phyloP scores from a whole-genome alignment of 2,797 vertebrate species.

The Hippoglossus hippoglossus region DNA sequence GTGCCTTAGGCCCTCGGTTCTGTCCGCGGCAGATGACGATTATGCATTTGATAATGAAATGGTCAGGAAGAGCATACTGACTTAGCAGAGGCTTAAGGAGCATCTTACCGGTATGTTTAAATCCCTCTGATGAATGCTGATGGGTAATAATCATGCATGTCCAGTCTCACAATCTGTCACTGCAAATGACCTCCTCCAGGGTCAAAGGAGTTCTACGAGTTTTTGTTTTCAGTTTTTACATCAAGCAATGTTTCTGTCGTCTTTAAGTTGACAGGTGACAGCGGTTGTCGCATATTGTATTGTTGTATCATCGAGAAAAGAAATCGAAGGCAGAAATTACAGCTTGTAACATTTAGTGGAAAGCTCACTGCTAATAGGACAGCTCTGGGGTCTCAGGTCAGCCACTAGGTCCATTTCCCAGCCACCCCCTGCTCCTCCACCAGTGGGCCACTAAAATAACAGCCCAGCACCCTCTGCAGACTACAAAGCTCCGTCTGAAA shows the following conservation, averaged over 20 bases:
- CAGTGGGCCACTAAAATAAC: constrained; percentile 85
- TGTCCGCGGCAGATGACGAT: constrained; percentile 77
- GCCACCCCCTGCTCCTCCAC: constrained; percentile 82
- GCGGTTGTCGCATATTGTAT: background rate
- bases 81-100: constrained; percentile 82
- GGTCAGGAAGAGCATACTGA: constrained; percentile 81
- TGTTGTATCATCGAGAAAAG: constrained; percentile 21
- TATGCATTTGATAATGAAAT: constrained; percentile 84
- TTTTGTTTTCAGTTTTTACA: constrained; percentile 35
- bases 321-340: constrained; percentile 12
- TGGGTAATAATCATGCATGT: constrained; percentile 78
- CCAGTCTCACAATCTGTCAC: constrained; percentile 78
- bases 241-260: constrained; percentile 1
- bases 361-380: constrained; percentile 78
- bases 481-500: constrained; percentile 86
- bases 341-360: constrained; percentile 17
- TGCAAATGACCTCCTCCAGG: constrained; percentile 76
- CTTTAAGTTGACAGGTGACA: constrained; percentile 28
- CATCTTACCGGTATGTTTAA: constrained; percentile 79
- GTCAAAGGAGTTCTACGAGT: constrained; percentile 59
- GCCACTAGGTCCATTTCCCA: constrained; percentile 83
- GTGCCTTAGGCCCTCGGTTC: constrained; percentile 65
- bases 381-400: constrained; percentile 84
- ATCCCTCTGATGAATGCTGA: constrained; percentile 82
- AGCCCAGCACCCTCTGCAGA: constrained; percentile 81